Evolutionary conservation across 2,113 vertebrate genomes (phyloP).

Genomic region (Megalops atlanticus): DNA sequence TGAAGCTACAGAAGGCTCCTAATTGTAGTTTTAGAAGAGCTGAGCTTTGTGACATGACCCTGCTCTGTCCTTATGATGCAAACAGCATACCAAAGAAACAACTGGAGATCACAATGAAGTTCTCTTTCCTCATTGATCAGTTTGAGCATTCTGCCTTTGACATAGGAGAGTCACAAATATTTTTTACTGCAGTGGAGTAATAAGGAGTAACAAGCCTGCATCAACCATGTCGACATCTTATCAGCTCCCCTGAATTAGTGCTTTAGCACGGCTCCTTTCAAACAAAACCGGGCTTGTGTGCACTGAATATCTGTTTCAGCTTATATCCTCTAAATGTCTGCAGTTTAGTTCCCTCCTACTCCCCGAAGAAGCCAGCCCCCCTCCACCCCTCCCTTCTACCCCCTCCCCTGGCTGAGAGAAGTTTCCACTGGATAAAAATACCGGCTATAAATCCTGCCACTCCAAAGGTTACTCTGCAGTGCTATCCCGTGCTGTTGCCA

Average conservation of each 20-base stretch:
- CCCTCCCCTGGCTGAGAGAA: constrained; percentile 35
- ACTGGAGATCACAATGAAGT: background rate
- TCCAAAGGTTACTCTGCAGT: constrained; percentile 66
- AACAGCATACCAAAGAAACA: background rate
- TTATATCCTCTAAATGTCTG: constrained; percentile 19
- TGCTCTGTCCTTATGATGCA: background rate
- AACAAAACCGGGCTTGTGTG: constrained; percentile 24
- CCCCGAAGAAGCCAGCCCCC: background rate
- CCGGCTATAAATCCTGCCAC: constrained; percentile 67
- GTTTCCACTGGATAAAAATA: constrained; percentile 70
- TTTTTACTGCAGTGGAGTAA: too few relatives aligned
- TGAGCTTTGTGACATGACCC: background rate
- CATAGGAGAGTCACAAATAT: background rate
- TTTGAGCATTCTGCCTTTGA: background rate
- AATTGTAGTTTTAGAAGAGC: background rate
- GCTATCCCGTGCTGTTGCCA: constrained; percentile 74
- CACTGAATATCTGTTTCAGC: constrained; percentile 29
- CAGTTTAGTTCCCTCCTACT: constrained; percentile 9
- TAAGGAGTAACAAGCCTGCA: background rate
- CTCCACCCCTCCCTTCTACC: constrained; percentile 10
- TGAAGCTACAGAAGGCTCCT: background rate
- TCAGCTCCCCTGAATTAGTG: background rate
- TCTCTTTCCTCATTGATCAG: background rate
- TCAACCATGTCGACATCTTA: background rate
- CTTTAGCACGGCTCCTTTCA: background rate